Evolutionary conservation across 2,797 vertebrate species (phyloP).

Genomic region (Ataeniobius toweri): DNA sequence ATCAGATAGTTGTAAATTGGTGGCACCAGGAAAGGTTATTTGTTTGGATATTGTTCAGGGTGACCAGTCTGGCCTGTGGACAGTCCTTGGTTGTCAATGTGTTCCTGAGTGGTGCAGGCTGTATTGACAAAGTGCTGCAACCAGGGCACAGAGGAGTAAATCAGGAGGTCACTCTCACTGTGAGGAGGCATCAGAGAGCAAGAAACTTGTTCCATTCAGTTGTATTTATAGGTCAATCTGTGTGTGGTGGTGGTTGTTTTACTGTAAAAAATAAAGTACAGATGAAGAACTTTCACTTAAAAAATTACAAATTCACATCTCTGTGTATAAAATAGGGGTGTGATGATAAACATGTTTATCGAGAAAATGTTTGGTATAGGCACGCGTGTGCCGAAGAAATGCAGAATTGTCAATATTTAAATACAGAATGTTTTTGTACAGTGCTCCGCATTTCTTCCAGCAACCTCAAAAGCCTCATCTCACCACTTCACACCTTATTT

Average conservation of each 20-base stretch:
- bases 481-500: neutral
- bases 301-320: neutral
- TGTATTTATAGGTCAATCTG: constrained; percentile 9
- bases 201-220: constrained; percentile 23
- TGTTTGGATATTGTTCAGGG: constrained; percentile 68
- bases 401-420: neutral
- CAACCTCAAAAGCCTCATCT: neutral
- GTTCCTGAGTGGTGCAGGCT: constrained; percentile 55
- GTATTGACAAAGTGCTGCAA: constrained; percentile 68
- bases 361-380: no score
- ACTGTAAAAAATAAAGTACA: neutral
- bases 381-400: neutral
- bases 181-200: constrained; percentile 23
- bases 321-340: no score
- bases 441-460: neutral
- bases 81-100: constrained; percentile 63
- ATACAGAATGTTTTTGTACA: neutral
- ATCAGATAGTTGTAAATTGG: constrained; percentile 67
- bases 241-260: constrained; percentile 13
- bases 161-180: constrained; percentile 67
- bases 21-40: constrained; percentile 63
- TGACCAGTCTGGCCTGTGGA: constrained; percentile 47
- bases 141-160: constrained; percentile 71
- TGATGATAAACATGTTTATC: no score
- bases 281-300: neutral